phyloP scores from a whole-genome alignment of 2,113 vertebrate species.

The Amazona vittata region DNA sequence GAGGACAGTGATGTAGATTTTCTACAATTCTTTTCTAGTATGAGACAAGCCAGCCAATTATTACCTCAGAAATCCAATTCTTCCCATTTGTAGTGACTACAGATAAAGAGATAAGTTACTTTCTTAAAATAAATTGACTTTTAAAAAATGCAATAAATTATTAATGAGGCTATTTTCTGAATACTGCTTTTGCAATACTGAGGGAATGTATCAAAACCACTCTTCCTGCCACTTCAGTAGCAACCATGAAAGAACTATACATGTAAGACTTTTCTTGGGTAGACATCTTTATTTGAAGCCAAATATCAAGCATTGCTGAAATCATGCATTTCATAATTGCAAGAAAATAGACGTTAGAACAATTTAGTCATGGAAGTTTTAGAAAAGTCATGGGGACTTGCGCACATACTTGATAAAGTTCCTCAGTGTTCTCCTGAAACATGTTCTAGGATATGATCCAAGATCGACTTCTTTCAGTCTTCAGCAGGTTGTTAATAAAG shows the following conservation, averaged over 20 bases:
- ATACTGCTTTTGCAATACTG: not conserved
- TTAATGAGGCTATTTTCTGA: not conserved
- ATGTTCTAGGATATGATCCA: not conserved
- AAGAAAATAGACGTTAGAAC: not conserved
- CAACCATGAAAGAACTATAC: not conserved
- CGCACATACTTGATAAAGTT: not conserved
- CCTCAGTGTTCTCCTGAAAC: not conserved
- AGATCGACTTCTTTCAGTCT: not conserved
- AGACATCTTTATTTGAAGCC: not conserved
- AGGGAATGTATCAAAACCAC: not conserved
- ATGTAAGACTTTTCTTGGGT: not conserved
- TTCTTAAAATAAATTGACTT: not conserved
- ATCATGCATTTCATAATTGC: not conserved
- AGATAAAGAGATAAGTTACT: not conserved
- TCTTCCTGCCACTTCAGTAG: not conserved
- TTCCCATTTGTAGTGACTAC: not conserved
- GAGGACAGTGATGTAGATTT: not conserved
- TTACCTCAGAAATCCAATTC: not conserved
- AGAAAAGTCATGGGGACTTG: rapidly evolving
- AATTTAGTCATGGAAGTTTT: not conserved
- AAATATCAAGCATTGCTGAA: not conserved
- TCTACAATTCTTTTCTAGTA: not conserved
- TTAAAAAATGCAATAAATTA: not conserved
- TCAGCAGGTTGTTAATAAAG: not conserved
- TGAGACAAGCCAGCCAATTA: not conserved